Base-by-base conservation (phyloP, 1,140 invertebrate species). In the Drosophila asahinai region DNA sequence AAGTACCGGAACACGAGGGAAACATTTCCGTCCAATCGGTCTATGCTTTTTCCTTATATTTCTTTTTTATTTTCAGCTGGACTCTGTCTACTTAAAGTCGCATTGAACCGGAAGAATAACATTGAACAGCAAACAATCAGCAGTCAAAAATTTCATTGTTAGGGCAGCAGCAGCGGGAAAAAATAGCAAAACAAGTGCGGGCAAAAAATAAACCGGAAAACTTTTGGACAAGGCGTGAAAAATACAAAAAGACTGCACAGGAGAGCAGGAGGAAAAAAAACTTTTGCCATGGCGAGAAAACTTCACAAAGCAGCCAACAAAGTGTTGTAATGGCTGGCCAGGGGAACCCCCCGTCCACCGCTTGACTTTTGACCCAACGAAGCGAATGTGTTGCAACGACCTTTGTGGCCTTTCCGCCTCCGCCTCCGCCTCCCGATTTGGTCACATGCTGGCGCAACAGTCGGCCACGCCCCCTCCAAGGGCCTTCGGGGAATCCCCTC, bases 41-140 rank as follows among this genome's bases (percentile, higher is more conserved):
- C 38, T 43, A 59, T 57, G 38, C 19, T 52, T 60, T 38, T 54
- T 36, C 8, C 11, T 19, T 71, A 3, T n/a, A 17, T 45, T 33
- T n/a, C 8, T 9, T 9, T 27, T 62, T 45, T 61, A 19, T 48
- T 27, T 25, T 11, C 42, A 8, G 1, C 42, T 3, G 42, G 15
- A 33, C 57, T 38, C 38, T 61, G 76, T 81, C 78, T 77, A 66
- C 77, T 86, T 86, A 60, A 86, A 86, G 71, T 57, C 51, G 67
- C 67, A 82, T 80, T 75, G 61, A 76, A 79, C 70, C 71, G 83
- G 71, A 87, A 87, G 72, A 80, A 86, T 86, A 86, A 86, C 83
- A 86, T 86, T 86, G 83, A 86, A 80, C 80, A 63, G 59, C 83
- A 80, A 87, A 86, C 83, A 86, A 86, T 87, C 83, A 86, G 72